A percentile compares a stretch with the other conserved stretches of the same genome.
Conservation (phyloP, 2,888 invertebrate genomes). For the Odontocerum albicorne region DNA sequence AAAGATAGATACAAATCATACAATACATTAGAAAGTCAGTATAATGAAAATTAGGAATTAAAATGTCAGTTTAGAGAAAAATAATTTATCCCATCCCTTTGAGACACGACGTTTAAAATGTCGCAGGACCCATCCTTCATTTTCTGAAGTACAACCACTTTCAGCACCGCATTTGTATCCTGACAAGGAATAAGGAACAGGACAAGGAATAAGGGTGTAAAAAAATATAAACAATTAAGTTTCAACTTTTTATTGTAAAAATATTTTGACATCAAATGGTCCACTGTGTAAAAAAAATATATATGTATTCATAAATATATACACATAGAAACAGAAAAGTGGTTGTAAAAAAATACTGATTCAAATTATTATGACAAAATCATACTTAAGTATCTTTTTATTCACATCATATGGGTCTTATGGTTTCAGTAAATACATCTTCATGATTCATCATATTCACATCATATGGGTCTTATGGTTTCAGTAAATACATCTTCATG, state of each 20-base stretch:
- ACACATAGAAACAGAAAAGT: conserved; percentile 34
- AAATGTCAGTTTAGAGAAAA: no score
- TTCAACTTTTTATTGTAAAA: conserved; percentile 36
- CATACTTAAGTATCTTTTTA: conserved; percentile 27
- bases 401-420: conserved; percentile 20
- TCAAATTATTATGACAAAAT: conserved; percentile 32
- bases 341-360: conserved; percentile 36
- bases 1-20: no score
- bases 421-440: not conserved
- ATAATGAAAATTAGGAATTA: no score
- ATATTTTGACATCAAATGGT: conserved; percentile 37
- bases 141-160: no score
- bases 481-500: no score
- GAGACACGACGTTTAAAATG: no score
- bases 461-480: not conserved
- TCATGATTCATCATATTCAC: not conserved
- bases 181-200: no score
- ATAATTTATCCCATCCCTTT: no score
- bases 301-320: conserved; percentile 35
- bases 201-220: conserved; percentile 4
- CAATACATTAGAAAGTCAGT: no score
- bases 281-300: conserved; percentile 37
- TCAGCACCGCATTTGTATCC: no score
- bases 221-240: conserved; percentile 6
- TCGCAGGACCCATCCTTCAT: no score